Evolutionary conservation across 23 tunicate genomes (phyloP).

Genomic region (Aplidium turbinatum): DNA sequence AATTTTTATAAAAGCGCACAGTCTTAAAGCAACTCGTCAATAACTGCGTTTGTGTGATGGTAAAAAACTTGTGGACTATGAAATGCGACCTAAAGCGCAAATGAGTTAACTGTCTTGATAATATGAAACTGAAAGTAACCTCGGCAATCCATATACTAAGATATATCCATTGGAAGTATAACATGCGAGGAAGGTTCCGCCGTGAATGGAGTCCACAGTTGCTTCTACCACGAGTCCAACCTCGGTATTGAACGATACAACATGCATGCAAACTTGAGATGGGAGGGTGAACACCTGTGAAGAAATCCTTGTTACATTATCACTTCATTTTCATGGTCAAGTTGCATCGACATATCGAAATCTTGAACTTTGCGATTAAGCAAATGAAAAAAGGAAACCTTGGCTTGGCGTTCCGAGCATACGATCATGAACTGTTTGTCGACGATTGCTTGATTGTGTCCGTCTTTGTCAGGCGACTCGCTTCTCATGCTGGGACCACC

Average conservation of each 20-base stretch:
- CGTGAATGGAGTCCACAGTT: conserved; percentile 22
- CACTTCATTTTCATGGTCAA: neutral
- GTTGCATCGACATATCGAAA: neutral
- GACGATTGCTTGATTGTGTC: neutral
- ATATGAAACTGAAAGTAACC: conserved; percentile 5
- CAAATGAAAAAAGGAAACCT: conserved; percentile 31
- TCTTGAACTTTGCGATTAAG: no score
- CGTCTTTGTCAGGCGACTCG: conserved; percentile 25
- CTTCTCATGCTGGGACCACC: neutral
- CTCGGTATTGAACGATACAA: conserved; percentile 20
- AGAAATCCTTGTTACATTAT: no score
- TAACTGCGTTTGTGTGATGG: no score
- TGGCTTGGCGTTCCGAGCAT: conserved; percentile 57
- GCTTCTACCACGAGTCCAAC: conserved; percentile 31
- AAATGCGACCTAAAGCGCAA: no score
- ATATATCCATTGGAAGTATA: conserved; percentile 43
- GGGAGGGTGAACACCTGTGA: conserved; percentile 54
- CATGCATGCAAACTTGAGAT: conserved; percentile 47
- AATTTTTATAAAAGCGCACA: no score
- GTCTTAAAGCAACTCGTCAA: no score
- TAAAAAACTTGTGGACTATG: no score
- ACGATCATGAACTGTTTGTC: conserved; percentile 68
- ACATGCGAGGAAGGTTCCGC: conserved; percentile 42
- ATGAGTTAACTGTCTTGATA: no score
- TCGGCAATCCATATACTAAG: conserved; percentile 35